Evolutionary conservation across 1,140 invertebrate species (phyloP), one percentile per base, ranked within the genome.

Genomic region (Scylla paramamosain): DNA sequence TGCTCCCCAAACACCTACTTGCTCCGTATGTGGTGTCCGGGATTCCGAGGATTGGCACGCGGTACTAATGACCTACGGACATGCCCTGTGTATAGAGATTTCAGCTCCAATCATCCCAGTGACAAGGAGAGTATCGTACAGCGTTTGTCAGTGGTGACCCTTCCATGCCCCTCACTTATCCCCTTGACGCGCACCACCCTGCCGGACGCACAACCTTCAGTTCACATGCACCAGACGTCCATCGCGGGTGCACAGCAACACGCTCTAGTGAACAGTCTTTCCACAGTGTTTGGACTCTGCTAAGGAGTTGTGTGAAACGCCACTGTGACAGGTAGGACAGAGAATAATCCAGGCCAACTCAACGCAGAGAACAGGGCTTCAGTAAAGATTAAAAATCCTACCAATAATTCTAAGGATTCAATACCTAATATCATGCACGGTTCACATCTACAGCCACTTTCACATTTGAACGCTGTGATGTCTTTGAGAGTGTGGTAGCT

Each of bases 211-310:
- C 8, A 7, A 77, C 67, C 20, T n/a, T 77, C 67, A 77, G 67
- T 77, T 77, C 67, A 77, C 67, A 77, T 77, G 67, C 67, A 77
- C 67, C 67, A 77, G 67, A 77, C 67, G 25, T n/a, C 67, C n/a
- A 12, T 77, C n/a, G 67, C 20, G 67, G 67, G 67, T 77, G 67
- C 67, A 77, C 67, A 7, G 67, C 67, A 77, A 77, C 67, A 77
- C 67, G 16, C 67, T 77, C 67, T n/a, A 7, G 67, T 77, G 4
- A 77, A n/a, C 67, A 77, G 8, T n/a, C 67, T 77, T 77, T 20
- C 25, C 67, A 3, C 67, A n/a, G 67, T 2, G 10, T 3, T 20
- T 77, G 67, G n/a, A 77, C 20, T 77, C 20, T 0, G 1, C 25
- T 7, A 77, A n/a, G 67, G 67, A 77, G 20, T 20, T 25, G 2